Percentiles rank a stretch among this genome's conserved stretches.
phyloP scores from a whole-genome alignment of 2,113 vertebrate species.

The Corythoichthys haematopterus region DNA sequence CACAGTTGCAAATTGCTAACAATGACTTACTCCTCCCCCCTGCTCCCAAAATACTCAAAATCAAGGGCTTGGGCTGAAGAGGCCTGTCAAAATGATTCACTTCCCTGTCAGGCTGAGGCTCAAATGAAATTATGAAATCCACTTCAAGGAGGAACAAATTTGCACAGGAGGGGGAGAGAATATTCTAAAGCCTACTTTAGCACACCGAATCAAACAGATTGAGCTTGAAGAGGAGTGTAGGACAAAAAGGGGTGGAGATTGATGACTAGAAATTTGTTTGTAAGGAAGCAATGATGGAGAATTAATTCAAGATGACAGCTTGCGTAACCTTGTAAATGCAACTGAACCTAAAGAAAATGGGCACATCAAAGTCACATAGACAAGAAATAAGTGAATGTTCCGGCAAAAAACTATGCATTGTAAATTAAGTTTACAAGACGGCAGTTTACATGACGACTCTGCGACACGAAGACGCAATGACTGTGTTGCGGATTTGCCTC shows the following conservation, averaged over 20 bases:
- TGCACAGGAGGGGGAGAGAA: conserved; percentile 62
- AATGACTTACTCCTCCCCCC: conserved; percentile 62
- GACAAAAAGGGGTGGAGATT: conserved; percentile 39
- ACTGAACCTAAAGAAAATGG: conserved; percentile 25
- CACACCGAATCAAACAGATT: conserved; percentile 60
- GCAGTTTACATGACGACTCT: no score
- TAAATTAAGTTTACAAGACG: no score
- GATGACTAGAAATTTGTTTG: conserved; percentile 47
- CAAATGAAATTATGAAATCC: conserved; percentile 79
- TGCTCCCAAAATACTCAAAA: conserved; percentile 72
- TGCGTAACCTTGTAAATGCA: conserved; percentile 40
- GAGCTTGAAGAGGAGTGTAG: conserved; percentile 47
- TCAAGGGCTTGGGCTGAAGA: conserved; percentile 70
- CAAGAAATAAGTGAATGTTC: conserved; percentile 1
- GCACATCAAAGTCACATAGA: conserved; percentile 6
- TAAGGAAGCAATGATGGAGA: conserved; percentile 46
- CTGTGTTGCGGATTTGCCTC: no score
- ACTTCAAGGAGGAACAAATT: conserved; percentile 77
- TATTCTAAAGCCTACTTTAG: conserved; percentile 70
- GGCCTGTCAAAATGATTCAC: conserved; percentile 78
- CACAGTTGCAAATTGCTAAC: conserved; percentile 54
- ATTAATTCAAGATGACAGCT: conserved; percentile 50
- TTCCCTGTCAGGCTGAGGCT: conserved; percentile 70
- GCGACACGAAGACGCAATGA: no score
- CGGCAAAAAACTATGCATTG: no score